Evolutionary conservation across 2,888 invertebrate species (phyloP), one percentile per base, ranked within the genome.

Genomic region (Troides aeacus): DNA sequence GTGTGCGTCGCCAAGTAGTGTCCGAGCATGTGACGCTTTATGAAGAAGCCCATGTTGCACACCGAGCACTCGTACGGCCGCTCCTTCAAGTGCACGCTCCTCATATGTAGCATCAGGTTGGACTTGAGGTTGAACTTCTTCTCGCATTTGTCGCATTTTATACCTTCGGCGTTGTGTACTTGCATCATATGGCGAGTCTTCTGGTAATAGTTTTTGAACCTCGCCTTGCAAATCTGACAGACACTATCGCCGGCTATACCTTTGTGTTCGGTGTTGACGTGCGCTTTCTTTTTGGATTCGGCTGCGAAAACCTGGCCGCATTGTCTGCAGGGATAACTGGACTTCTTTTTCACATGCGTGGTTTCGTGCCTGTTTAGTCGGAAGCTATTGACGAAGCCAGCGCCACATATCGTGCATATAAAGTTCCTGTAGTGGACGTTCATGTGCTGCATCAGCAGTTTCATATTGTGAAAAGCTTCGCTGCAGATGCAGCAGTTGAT

Each of bases 1-100:
- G 92, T 92, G 68, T 92, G 92, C 17, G 89, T 89, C 2, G 90
- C 88, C 81, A 91, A 81, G 68, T 92, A 92, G 75, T 94, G 94
- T 0, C 89, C 89, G 21, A 89, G 75, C 84, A 90, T 90, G 73
- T 93, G 93, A 0, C 88, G 77, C 72, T 89, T 90, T 2, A 89
- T 87, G 23, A 92, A 92, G 76, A 93, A 93, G 0, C 88, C 88
- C 89, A 92, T 92, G 56, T 83, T 88, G 65, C 93, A 93, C 0
- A 90, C 88, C 0, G 89, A 87, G 57, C 93, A 93, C 70, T 89
- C 89, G 71, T 87, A 91, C 0, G 89, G 88, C 1, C 92, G 75
- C 71, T 91, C 92, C 68, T 90, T 91, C 39, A 92, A 74, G 71
- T 92, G 92, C 0, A 91, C 90, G 65, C 86, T 87, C 4, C 91